A percentile compares a stretch with the other conserved stretches of the same genome.
These are phyloP conservation scores for Neelides folsomi DNA, from an alignment of 2,888 invertebrate genomes.

Conservation along the genomic window DNA sequence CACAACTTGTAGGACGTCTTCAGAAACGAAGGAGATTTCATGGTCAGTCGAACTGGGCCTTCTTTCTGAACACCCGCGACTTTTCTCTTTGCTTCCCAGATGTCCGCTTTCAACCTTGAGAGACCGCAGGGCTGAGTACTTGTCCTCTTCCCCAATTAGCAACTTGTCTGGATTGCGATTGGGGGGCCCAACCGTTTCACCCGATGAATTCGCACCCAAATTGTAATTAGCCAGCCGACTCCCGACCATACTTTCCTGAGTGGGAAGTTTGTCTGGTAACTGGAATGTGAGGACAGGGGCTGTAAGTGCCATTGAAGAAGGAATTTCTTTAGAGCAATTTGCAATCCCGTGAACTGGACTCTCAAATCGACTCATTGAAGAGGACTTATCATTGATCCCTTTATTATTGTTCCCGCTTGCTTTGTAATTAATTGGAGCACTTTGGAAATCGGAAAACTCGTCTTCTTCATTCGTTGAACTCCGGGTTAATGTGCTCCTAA, in stretches of 20 bases:
- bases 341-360: constrained; percentile 19
- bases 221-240: constrained; percentile 42
- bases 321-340: constrained; percentile 11
- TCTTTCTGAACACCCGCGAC: background rate
- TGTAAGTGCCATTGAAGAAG: constrained; percentile 7
- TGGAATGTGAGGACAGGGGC: no score
- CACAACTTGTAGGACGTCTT: constrained; percentile 17
- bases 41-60: constrained; percentile 1
- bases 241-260: constrained; percentile 34
- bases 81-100: background rate
- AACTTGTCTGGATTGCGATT: constrained; percentile 5
- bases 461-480: constrained; percentile 31
- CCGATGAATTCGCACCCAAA: constrained; percentile 33
- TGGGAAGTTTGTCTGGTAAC: no score
- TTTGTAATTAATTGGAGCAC: constrained; percentile 29
- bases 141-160: constrained; percentile 37
- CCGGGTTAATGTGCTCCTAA: background rate
- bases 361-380: no score
- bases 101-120: constrained; percentile 24
- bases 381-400: no score
- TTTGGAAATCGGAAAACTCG: constrained; percentile 44
- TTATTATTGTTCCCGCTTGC: background rate
- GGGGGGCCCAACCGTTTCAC: background rate
- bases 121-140: constrained; percentile 41
- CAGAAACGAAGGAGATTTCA: constrained; percentile 12